These are phyloP conservation scores for Rhimphoctona megacephalus DNA, from an alignment of 2,888 invertebrate genomes.

Conservation along the genomic window DNA sequence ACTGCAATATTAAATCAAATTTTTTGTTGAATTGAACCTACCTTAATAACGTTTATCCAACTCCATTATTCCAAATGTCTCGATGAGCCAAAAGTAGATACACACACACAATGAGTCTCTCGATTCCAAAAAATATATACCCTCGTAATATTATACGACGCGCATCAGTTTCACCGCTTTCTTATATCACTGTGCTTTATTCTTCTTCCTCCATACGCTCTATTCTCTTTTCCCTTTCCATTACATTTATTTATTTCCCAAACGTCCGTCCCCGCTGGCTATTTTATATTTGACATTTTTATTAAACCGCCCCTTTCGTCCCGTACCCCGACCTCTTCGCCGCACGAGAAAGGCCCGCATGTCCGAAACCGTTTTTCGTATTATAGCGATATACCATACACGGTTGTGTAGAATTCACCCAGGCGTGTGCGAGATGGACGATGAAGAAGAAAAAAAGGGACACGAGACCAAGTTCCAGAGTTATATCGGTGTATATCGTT, in stretches of 20 bases:
- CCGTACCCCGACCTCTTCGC: constrained; percentile 61
- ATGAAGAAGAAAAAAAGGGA: constrained; percentile 22
- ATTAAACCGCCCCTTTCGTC: constrained; percentile 80
- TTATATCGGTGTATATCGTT: constrained; percentile 74
- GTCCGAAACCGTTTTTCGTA: constrained; percentile 65
- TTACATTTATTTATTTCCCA: constrained; percentile 84
- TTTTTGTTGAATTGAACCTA: neutral
- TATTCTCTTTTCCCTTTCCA: constrained; percentile 71
- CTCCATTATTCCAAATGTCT: constrained; percentile 38
- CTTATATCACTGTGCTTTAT: constrained; percentile 47
- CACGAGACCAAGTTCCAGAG: constrained; percentile 46
- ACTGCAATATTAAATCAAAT: neutral
- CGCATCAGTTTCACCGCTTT: constrained; percentile 28
- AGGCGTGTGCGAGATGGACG: constrained; percentile 61
- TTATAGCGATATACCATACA: constrained; percentile 22
- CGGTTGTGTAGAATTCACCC: constrained; percentile 38
- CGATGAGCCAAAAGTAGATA: constrained; percentile 17
- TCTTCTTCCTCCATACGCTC: constrained; percentile 47
- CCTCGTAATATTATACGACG: constrained; percentile 46
- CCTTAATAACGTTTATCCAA: constrained; percentile 19
- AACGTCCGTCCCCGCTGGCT: constrained; percentile 83
- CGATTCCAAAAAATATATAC: constrained; percentile 17
- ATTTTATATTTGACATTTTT: constrained; percentile 85
- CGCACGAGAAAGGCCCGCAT: constrained; percentile 52
- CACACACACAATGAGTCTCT: neutral